Conservation (phyloP, 2,113 vertebrate genomes). For the Argyrosomus japonicus region DNA sequence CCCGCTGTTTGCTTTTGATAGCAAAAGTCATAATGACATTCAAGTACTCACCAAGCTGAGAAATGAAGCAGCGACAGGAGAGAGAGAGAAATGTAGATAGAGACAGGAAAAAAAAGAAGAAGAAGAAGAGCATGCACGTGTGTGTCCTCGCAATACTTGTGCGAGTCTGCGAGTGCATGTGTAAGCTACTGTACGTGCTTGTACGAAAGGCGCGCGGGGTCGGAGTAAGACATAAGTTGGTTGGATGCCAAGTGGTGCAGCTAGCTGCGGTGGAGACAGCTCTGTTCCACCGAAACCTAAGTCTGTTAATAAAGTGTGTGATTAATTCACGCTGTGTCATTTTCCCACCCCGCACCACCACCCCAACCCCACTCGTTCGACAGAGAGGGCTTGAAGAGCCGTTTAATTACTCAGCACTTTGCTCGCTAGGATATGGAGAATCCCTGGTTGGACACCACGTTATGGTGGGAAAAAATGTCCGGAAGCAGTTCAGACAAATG, state of each 20-base stretch:
- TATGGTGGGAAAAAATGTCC: constrained; percentile 6
- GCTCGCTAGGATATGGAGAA: constrained; percentile 12
- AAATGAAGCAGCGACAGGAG: constrained; percentile 57
- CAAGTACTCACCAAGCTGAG: constrained; percentile 68
- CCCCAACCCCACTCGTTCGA: constrained; percentile 16
- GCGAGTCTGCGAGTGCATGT: constrained; percentile 12
- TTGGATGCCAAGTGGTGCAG: constrained; percentile 50
- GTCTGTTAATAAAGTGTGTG: constrained; percentile 70
- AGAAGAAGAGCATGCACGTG: background rate
- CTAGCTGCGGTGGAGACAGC: constrained; percentile 21
- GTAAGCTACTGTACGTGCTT: constrained; percentile 6
- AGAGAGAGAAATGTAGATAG: constrained; percentile 44
- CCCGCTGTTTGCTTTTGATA: constrained; percentile 70
- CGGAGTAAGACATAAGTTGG: constrained; percentile 34
- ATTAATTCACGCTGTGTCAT: constrained; percentile 70
- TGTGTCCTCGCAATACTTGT: background rate
- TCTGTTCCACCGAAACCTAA: constrained; percentile 37
- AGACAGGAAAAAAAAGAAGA: constrained; percentile 1
- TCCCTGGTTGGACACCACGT: constrained; percentile 34
- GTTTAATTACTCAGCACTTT: constrained; percentile 69
- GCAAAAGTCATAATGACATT: constrained; percentile 75
- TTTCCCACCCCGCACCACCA: constrained; percentile 30
- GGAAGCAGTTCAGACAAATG: constrained; percentile 42
- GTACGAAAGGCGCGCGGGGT: background rate
- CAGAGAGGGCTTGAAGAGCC: constrained; percentile 46